Evolutionary conservation across 2,113 vertebrate genomes (phyloP).

Genomic region (Hypomesus transpacificus): DNA sequence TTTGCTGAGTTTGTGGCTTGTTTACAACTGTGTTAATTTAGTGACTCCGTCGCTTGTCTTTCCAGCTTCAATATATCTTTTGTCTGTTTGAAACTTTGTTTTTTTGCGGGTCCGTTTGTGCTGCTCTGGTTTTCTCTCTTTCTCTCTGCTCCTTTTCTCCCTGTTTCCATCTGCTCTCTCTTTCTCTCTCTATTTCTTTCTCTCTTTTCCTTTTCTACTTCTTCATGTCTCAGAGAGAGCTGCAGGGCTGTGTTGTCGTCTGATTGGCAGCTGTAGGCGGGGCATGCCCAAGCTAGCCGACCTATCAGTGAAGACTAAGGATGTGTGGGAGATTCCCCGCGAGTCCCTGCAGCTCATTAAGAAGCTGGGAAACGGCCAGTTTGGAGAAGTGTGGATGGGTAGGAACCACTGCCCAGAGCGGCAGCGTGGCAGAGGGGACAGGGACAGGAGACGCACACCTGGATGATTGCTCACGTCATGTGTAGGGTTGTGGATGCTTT

Average conservation of each 20-base stretch:
- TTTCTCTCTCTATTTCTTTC: conserved; percentile 35
- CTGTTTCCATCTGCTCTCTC: not conserved
- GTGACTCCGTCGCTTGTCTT: conserved; percentile 34
- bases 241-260: conserved; percentile 84
- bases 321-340: conserved; percentile 90
- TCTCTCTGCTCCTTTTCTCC: conserved; percentile 25
- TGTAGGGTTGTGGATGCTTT: not conserved
- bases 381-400: conserved; percentile 97
- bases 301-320: conserved; percentile 93
- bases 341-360: conserved; percentile 90
- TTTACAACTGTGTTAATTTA: too few relatives aligned
- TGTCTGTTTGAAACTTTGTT: not conserved
- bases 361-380: conserved; percentile 90
- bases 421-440: conserved; percentile 22
- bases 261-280: conserved; percentile 84
- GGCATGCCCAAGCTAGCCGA: conserved; percentile 88
- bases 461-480: conserved; percentile 14
- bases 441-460: conserved; percentile 44
- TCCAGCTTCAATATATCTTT: not conserved
- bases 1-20: too few relatives aligned
- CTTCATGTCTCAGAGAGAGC: conserved; percentile 73
- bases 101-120: not conserved
- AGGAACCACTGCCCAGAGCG: conserved; percentile 50
- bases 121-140: conserved; percentile 4
- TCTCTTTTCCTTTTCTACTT: conserved; percentile 33